Base-by-base conservation (phyloP, 92 coral and sea anemone species). In the Ricordea florida region DNA sequence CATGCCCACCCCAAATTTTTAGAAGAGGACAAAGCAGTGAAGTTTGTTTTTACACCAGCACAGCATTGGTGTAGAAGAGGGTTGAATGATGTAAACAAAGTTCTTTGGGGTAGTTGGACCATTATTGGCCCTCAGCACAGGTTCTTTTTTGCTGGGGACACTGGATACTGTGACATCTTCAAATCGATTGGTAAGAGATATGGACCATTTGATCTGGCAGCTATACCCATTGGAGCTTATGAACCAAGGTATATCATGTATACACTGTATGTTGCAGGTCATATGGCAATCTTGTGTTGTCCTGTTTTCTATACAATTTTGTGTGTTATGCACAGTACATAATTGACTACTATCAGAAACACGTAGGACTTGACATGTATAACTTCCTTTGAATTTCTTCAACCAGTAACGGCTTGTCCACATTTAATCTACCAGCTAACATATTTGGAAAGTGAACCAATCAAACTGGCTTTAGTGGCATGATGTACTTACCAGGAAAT, bases 201-300 rank as follows among this genome's bases (percentile, higher is more conserved):
- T 88, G 98, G 98, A 8, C 98, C 98, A 1, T 92, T 94, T 88
- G 98, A 94, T 68, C 66, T 94, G 40, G 92, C 98, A 1, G 98
- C 98, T 2, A 84, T 94, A 9, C 98, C 98, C 40, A 94, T 94
- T 69, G 98, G 98, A 13, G 98, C 98, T 10, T 94, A 94, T 47
- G 81, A 91, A 49, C 98, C 98, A 31, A 91, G 98, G 98, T 94
- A 26, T 37, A 72, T 18, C 1, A 10, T n/a, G n/a, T n/a, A n/a
- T n/a, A n/a, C n/a, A n/a, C n/a, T n/a, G n/a, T n/a, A n/a, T n/a
- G n/a, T n/a, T n/a, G n/a, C n/a, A n/a, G n/a, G n/a, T n/a, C n/a
- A n/a, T n/a, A n/a, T n/a, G n/a, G n/a, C n/a, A n/a, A n/a, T n/a
- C n/a, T n/a, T n/a, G n/a, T n/a, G n/a, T n/a, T n/a, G n/a, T n/a